Percentiles rank a stretch among this genome's conserved stretches.
These are phyloP conservation scores for Strix occidentalis DNA, from an alignment of 2,797 vertebrate species.

Conservation along the genomic window DNA sequence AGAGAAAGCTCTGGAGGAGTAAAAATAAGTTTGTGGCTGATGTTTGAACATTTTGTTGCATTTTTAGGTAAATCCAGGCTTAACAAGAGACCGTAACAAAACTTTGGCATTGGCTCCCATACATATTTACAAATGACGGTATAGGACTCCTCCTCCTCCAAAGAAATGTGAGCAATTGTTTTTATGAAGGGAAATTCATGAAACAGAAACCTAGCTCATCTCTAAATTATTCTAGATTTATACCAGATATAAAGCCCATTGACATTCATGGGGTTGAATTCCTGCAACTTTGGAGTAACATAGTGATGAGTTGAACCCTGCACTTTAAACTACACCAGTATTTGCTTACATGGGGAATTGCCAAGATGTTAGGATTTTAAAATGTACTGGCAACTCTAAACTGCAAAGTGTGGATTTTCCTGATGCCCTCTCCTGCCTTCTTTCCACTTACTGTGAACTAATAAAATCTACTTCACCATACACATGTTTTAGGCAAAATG, in stretches of 20 bases:
- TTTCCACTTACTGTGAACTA: neutral
- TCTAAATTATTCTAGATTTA: neutral
- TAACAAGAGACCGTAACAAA: neutral
- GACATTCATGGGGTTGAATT: neutral
- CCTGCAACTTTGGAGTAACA: neutral
- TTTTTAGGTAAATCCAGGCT: neutral
- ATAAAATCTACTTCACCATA: neutral
- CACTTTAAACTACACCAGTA: neutral
- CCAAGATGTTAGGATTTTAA: neutral
- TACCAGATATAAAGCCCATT: neutral
- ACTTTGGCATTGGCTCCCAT: neutral
- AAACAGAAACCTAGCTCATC: neutral
- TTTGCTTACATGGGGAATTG: neutral
- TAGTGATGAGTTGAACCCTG: neutral
- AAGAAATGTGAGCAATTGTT: neutral
- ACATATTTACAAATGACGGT: neutral
- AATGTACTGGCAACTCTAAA: neutral
- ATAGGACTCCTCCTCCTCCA: neutral
- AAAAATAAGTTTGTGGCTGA: neutral
- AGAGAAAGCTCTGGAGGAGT: neutral
- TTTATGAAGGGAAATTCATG: neutral
- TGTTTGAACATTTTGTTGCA: neutral
- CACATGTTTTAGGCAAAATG: neutral
- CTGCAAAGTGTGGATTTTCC: neutral
- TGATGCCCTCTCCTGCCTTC: neutral